Percentiles rank a stretch among this genome's conserved stretches.
These are phyloP conservation scores for Synergus japonicus DNA, from an alignment of 2,888 invertebrate genomes.

Conservation along the genomic window DNA sequence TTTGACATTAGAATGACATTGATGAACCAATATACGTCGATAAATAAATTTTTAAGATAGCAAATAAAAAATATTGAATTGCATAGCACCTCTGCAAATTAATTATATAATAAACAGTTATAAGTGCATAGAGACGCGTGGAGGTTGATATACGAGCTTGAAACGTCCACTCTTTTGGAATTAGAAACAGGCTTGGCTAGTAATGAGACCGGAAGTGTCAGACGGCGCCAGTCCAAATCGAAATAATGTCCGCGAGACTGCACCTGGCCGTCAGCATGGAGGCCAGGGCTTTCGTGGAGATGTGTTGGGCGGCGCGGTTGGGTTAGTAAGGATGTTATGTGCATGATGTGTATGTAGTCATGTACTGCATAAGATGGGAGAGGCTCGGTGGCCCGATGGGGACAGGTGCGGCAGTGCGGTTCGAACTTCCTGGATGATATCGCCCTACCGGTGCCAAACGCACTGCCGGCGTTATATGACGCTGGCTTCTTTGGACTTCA, in stretches of 20 bases:
- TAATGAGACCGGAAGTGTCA: slow-evolving; percentile 22
- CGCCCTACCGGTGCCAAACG: slow-evolving; percentile 56
- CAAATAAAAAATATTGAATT: not conserved
- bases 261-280: slow-evolving; percentile 27
- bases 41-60: too few relatives aligned
- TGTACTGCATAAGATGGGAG: not conserved
- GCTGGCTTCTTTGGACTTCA: slow-evolving; percentile 57
- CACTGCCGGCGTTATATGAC: slow-evolving; percentile 59
- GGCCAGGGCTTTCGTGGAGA: not conserved
- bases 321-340: not conserved
- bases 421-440: slow-evolving; percentile 69
- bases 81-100: not conserved
- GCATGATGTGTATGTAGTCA: too few relatives aligned
- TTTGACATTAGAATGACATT: too few relatives aligned
- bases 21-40: too few relatives aligned
- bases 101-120: not conserved
- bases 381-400: slow-evolving; percentile 34
- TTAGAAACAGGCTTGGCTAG: slow-evolving; percentile 21
- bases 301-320: slow-evolving; percentile 10
- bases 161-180: not conserved
- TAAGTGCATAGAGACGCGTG: not conserved
- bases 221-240: slow-evolving; percentile 29
- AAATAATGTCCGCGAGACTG: slow-evolving; percentile 19
- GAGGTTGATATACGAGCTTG: slow-evolving; percentile 7
- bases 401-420: slow-evolving; percentile 68